Evolutionary conservation across 1,140 invertebrate species (phyloP), one percentile per base, ranked within the genome.

Genomic region (Tribolium castaneum): DNA sequence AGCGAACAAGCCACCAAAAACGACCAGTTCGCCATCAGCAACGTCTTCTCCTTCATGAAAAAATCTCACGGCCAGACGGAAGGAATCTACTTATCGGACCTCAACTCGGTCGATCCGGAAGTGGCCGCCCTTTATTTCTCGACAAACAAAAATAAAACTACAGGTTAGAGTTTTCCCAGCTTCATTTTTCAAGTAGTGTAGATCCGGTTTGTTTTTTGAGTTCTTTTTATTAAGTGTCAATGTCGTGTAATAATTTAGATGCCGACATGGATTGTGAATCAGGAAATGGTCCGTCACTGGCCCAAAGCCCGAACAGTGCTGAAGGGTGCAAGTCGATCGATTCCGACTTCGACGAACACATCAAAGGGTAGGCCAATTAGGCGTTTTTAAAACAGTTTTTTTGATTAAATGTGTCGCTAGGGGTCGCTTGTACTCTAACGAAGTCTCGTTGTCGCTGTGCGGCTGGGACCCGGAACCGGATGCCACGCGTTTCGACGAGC

Each of bases 211-310:
- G 19, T 56, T 78, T 56, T 35, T 70, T 79, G 45, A 51, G 50
- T 80, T 79, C 35, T 79, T 73, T 75, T 79, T 76, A 80, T 81
- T 84, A 79, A 81, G 82, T 86, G 83, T 84, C 80, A 81, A 82
- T 79, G 79, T 78, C 75, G 6, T 73, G 77, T 81, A 81, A 66
- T 82, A 83, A 84, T 85, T 82, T 81, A 87, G 86, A 87, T 84
- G 90, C 91, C 25, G 97, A 98, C 85, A 96, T 98, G 85, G 97
- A 99, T 88, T 93, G 93, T 70, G 97, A 99, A 88, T 98, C 96
- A 59, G 97, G 97, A 50, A 97, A 97, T 85, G 97, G 97, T 4
- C 93, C 96, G 6, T 98, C 97, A 22, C 88, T 99, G 70, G 95
- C 97, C 1, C 96, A 98, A 83, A 98, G 96, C 56, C 97, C 97